phyloP scores from a whole-genome alignment of 2,113 vertebrate genomes.

The Phalacrocorax carbo region DNA sequence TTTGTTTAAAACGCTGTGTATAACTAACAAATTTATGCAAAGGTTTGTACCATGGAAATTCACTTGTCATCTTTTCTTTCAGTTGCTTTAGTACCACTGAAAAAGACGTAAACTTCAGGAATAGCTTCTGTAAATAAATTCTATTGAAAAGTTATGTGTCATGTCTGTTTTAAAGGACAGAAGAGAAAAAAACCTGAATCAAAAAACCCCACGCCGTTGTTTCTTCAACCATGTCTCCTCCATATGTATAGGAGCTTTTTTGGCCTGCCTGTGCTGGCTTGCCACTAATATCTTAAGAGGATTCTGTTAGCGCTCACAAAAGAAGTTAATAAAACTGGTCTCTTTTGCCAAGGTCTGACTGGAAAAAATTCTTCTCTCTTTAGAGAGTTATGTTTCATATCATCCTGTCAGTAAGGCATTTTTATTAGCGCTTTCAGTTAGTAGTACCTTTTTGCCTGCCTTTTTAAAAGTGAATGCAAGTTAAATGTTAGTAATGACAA shows the following conservation, averaged over 20 bases:
- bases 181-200: too few species aligned
- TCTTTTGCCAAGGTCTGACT: background rate
- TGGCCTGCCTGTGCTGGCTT: background rate
- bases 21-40: background rate
- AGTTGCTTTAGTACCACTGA: background rate
- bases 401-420: background rate
- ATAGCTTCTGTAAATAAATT: background rate
- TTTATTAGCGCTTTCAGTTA: background rate
- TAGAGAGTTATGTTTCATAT: background rate
- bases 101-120: background rate
- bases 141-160: background rate
- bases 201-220: background rate
- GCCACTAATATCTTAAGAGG: background rate
- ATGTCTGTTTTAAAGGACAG: background rate
- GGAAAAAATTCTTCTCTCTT: background rate
- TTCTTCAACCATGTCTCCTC: background rate
- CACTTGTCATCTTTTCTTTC: background rate
- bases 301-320: background rate
- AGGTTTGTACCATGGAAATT: background rate
- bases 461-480: background rate
- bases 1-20: background rate
- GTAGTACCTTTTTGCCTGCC: background rate
- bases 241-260: background rate
- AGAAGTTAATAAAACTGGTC: background rate
- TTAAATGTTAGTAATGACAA: background rate